Percentiles rank a stretch among this genome's conserved stretches.
Conservation (phyloP, 2,797 vertebrate species). For the Tokudaia tokunoshimensis region DNA sequence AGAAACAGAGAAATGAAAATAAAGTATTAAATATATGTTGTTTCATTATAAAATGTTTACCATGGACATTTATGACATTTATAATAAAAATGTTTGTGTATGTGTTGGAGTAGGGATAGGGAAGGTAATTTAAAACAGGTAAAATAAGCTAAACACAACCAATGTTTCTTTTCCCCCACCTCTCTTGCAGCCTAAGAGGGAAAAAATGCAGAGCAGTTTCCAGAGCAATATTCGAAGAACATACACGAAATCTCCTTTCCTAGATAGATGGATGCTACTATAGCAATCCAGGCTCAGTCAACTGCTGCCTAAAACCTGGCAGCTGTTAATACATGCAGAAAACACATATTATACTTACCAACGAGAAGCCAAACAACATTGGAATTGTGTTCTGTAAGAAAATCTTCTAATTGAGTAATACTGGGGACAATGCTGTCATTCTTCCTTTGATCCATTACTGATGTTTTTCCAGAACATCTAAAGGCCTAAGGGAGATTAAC, state of each 20-base stretch:
- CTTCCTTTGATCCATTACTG: slow-evolving; percentile 94
- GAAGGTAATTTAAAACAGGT: neutral
- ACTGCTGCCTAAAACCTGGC: slow-evolving; percentile 42
- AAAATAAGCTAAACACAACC: neutral
- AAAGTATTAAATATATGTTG: neutral
- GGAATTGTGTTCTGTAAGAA: slow-evolving; percentile 96
- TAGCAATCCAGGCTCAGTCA: slow-evolving; percentile 29
- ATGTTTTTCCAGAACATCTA: slow-evolving; percentile 78
- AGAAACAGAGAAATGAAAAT: neutral
- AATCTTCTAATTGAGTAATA: slow-evolving; percentile 94
- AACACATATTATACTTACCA: slow-evolving; percentile 90
- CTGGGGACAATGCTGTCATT: slow-evolving; percentile 95
- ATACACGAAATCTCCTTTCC: slow-evolving; percentile 10
- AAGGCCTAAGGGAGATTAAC: slow-evolving; percentile 76
- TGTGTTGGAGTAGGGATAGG: neutral
- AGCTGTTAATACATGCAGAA: neutral
- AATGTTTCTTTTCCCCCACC: neutral
- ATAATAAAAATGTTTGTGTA: neutral
- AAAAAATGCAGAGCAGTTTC: slow-evolving; percentile 11
- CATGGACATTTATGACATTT: slow-evolving; percentile 9
- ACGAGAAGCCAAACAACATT: slow-evolving; percentile 99
- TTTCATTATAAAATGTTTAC: neutral
- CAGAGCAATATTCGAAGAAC: slow-evolving; percentile 55
- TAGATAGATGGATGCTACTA: neutral
- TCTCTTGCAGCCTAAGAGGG: neutral